Evolutionary conservation across 2,113 vertebrate species (phyloP).

Genomic region (Grantiella picta): DNA sequence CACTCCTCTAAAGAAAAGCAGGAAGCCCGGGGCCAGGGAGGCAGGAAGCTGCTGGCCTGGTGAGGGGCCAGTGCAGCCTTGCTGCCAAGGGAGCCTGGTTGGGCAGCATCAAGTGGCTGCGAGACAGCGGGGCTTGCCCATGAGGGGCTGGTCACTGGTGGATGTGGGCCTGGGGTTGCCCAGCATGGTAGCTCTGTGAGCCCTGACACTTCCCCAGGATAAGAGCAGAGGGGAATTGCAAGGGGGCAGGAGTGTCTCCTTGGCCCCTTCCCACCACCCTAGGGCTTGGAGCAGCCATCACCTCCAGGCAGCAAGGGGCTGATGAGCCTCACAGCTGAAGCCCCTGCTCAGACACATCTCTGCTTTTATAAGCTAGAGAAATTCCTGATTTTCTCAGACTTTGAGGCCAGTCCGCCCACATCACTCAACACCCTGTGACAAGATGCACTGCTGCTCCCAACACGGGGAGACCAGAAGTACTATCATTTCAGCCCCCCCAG

Average conservation of each 20-base stretch:
- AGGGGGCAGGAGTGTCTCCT: neutral
- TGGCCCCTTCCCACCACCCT: neutral
- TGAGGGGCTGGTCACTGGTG: accelerated
- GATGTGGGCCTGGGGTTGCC: no score
- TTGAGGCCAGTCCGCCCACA: neutral
- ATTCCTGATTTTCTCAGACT: neutral
- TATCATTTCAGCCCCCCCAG: accelerated
- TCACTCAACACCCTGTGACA: neutral
- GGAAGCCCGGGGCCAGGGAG: neutral
- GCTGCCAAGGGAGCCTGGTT: neutral
- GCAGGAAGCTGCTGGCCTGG: neutral
- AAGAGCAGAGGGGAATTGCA: neutral
- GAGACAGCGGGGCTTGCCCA: accelerated
- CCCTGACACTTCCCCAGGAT: accelerated
- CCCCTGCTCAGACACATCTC: neutral
- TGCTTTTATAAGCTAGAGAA: neutral
- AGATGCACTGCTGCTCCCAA: accelerated
- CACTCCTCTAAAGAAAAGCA: conserved; percentile 36
- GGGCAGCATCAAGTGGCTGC: accelerated
- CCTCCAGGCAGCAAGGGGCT: neutral
- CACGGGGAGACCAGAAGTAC: neutral
- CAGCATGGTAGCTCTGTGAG: neutral
- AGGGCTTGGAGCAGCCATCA: neutral
- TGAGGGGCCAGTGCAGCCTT: neutral
- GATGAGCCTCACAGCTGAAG: neutral